Evolutionary conservation across 2,888 invertebrate genomes (phyloP), one percentile per base, ranked within the genome.

Genomic region (Leucoma salicis): DNA sequence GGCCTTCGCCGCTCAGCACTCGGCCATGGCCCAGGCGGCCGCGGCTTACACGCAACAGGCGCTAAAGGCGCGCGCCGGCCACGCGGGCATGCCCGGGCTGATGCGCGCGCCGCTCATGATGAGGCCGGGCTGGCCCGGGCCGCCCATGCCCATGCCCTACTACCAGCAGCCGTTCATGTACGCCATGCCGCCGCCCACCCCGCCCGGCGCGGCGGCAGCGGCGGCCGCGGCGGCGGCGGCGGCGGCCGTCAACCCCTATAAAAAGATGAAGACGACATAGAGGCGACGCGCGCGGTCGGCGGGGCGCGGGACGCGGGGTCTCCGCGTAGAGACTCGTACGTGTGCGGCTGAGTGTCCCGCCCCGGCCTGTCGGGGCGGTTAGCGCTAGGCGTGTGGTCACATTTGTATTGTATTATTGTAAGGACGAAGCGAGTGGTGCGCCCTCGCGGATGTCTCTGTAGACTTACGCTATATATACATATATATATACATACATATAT

Each of bases 191-290:
- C 90, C 75, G 78, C 90, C 78, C 66, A 77, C 78, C 77, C 90
- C 78, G 64, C 77, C 78, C 78, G 81, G 68, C 70, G 87, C 70
- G 69, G 79, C 63, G 70, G 82, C 77, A 53, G 78, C 82, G 70
- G 78, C 85, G 40, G 83, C 86, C 42, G 80, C 83, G 47, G 78
- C 80, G 18, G 75, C 78, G 46, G 77, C 82, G 48, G 82, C 85
- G 46, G 80, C 82, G 47, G 83, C 82, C 35, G 91, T 95, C 76
- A 96, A 96, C 79, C 96, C 96, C 44, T 96, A 95, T 88, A 96
- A 96, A 90, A 96, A 96, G 90, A 94, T 96, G 93, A 96, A 96
- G 91, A 96, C 96, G 69, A 95, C 94, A 77, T 95, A 94, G 67
- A 74, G 29, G 63, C 51, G 29, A 13, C 7, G 25, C 31, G 67